Evolutionary conservation across 2,113 vertebrate genomes (phyloP).

Genomic region (Equus quagga): DNA sequence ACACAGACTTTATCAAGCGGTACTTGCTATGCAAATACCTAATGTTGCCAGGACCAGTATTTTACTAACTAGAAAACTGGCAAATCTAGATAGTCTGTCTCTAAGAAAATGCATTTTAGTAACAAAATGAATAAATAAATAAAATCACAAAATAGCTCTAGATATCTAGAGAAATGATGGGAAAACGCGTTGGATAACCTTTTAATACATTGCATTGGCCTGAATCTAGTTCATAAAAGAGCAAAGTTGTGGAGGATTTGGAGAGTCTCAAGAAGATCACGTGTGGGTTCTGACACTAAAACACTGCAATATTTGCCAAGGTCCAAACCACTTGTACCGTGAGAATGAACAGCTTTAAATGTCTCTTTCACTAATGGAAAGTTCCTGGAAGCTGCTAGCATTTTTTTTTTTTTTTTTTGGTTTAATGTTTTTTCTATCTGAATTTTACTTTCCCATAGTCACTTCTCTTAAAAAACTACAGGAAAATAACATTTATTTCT

Average conservation of each 20-base stretch:
- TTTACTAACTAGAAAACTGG: not conserved
- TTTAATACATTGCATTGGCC: slow-evolving; percentile 38
- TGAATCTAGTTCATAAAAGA: slow-evolving; percentile 44
- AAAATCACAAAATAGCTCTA: not conserved
- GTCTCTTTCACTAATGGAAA: slow-evolving; percentile 56
- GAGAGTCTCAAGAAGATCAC: slow-evolving; percentile 52
- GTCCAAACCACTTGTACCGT: slow-evolving; percentile 63
- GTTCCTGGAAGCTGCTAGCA: slow-evolving; percentile 68
- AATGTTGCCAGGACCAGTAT: not conserved
- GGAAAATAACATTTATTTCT: slow-evolving; percentile 49
- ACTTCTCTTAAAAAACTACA: slow-evolving; percentile 69
- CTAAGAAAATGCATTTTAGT: not conserved
- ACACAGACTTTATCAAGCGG: not conserved
- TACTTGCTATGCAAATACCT: not conserved
- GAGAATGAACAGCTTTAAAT: slow-evolving; percentile 68
- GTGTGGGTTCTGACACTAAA: slow-evolving; percentile 49
- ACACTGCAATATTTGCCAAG: slow-evolving; percentile 39
- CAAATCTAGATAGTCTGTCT: not conserved
- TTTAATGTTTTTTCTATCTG: slow-evolving; percentile 22
- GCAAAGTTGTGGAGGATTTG: slow-evolving; percentile 6
- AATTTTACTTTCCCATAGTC: slow-evolving; percentile 64
- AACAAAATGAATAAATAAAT: not conserved
- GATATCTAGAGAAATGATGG: not conserved
- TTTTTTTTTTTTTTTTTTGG: slow-evolving; percentile 60
- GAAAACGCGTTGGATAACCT: not conserved